Conservation (phyloP, 2,797 vertebrate species). For the Macrochelys suwanniensis region DNA sequence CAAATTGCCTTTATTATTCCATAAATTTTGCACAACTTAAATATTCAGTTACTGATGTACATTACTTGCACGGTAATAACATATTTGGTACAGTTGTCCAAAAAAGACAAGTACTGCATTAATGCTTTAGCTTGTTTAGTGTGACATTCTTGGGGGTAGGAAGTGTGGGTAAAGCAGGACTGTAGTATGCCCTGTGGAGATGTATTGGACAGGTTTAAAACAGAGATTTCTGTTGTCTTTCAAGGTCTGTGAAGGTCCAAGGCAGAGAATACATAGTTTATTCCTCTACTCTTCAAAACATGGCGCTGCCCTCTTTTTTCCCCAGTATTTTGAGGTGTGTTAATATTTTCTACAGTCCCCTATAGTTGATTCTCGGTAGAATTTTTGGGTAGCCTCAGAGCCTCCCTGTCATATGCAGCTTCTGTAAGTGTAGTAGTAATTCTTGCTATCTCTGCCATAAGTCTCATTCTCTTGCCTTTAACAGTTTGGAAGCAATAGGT, state of each 20-base stretch:
- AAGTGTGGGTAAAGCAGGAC: background rate
- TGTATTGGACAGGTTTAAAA: slow-evolving; percentile 41
- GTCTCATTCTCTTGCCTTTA: background rate
- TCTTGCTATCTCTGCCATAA: background rate
- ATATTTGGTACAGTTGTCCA: slow-evolving; percentile 5
- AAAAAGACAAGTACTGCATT: background rate
- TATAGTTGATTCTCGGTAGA: slow-evolving; percentile 19
- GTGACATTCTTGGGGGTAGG: background rate
- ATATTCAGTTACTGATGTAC: slow-evolving; percentile 14
- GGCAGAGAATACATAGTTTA: slow-evolving; percentile 13
- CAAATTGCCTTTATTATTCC: slow-evolving; percentile 54
- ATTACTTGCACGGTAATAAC: slow-evolving; percentile 23
- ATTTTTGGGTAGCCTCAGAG: background rate
- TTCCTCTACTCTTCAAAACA: slow-evolving; percentile 37
- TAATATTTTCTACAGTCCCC: background rate
- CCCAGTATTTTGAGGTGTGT: background rate
- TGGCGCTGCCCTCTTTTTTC: slow-evolving; percentile 1
- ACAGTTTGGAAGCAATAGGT: background rate
- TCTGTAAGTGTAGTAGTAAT: background rate
- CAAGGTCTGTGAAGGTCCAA: background rate
- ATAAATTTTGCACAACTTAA: slow-evolving; percentile 55
- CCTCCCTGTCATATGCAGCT: background rate
- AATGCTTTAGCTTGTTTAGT: slow-evolving; percentile 15
- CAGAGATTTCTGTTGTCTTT: slow-evolving; percentile 49
- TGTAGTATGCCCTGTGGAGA: slow-evolving; percentile 36